A percentile compares a stretch with the other conserved stretches of the same genome.
These are phyloP conservation scores for Phrixothrix hirtus DNA, from an alignment of 2,888 invertebrate species.

Conservation along the genomic window DNA sequence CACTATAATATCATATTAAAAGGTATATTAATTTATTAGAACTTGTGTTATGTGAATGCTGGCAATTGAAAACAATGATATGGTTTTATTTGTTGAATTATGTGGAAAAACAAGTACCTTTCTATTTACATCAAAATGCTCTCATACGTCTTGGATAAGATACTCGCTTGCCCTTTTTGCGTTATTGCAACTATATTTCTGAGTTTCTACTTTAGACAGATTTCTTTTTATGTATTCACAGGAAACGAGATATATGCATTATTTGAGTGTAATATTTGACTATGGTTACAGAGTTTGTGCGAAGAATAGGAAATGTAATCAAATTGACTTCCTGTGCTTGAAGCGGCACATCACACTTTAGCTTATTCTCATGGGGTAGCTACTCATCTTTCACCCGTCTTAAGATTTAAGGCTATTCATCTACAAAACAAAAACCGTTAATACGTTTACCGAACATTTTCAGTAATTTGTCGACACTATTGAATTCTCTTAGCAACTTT, in stretches of 20 bases:
- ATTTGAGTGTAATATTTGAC: conserved; percentile 24
- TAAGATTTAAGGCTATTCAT: conserved; percentile 52
- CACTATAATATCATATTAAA: too few species aligned
- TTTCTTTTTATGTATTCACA: conserved; percentile 11
- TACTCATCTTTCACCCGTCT: conserved; percentile 50
- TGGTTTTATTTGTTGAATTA: background rate
- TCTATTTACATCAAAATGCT: background rate
- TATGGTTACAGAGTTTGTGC: conserved; percentile 25
- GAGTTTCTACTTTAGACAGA: conserved; percentile 4
- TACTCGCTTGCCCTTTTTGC: background rate
- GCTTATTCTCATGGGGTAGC: conserved; percentile 40
- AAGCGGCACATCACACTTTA: conserved; percentile 28
- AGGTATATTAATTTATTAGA: too few species aligned
- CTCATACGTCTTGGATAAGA: background rate
- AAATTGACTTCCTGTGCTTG: conserved; percentile 40
- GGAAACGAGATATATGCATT: conserved; percentile 15
- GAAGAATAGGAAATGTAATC: conserved; percentile 45
- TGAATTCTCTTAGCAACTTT: too few species aligned
- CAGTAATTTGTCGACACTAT: too few species aligned
- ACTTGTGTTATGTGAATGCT: too few species aligned
- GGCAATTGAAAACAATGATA: too few species aligned
- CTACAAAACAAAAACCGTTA: conserved; percentile 44
- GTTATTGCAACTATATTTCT: conserved; percentile 10
- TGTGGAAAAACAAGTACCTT: background rate
- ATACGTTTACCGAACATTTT: too few species aligned